Conservation (phyloP, 2,888 invertebrate species). For the Sphaeridia pumilis region DNA sequence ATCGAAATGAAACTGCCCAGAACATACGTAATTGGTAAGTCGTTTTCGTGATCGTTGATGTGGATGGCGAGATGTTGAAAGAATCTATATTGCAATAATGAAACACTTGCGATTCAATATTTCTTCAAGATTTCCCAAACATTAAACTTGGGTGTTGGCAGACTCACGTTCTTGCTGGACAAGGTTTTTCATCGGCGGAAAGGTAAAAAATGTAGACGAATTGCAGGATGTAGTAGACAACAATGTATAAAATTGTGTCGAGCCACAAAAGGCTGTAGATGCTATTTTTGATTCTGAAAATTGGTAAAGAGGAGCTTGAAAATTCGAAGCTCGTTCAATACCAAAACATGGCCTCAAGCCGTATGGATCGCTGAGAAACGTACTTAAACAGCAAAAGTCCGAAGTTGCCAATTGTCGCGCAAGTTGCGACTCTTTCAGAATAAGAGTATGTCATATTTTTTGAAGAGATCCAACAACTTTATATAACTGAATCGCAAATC, state of each 20-base stretch:
- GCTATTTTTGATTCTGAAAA: conserved; percentile 41
- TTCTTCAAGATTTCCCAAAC: background rate
- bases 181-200: no score
- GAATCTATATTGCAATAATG: conserved; percentile 46
- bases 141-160: conserved; percentile 37
- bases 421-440: conserved; percentile 74
- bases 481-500: no score
- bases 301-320: no score
- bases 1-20: conserved; percentile 84
- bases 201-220: conserved; percentile 39
- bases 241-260: conserved; percentile 39
- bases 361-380: no score
- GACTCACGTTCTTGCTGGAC: no score
- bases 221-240: conserved; percentile 38
- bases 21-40: conserved; percentile 85
- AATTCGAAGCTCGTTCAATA: no score
- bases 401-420: conserved; percentile 75
- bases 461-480: no score
- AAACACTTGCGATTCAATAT: background rate
- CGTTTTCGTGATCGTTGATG: conserved; percentile 70
- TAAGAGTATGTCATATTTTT: conserved; percentile 78
- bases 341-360: no score
- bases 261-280: conserved; percentile 42
- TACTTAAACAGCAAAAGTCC: no score
- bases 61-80: conserved; percentile 73